Percentiles rank a stretch among this genome's conserved stretches.
Evolutionary conservation across 2,113 vertebrate species (phyloP).

Genomic region (Poeciliopsis occidentalis): DNA sequence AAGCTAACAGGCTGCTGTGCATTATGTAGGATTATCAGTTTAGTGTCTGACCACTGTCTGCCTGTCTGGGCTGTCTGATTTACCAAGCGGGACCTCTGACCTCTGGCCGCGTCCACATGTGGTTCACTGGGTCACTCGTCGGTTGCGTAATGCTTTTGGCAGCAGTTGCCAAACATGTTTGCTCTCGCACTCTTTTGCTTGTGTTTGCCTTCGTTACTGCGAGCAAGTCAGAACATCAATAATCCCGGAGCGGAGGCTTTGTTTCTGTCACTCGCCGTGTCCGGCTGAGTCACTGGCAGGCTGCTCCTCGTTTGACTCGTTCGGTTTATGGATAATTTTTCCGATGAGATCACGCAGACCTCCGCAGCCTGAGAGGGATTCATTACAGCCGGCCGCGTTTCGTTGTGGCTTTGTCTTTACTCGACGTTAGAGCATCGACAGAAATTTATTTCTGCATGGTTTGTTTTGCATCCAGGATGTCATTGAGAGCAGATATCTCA

Average conservation of each 20-base stretch:
- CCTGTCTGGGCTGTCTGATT: slow-evolving; percentile 48
- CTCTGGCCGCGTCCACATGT: slow-evolving; percentile 50
- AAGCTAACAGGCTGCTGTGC: neutral
- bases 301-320: slow-evolving; percentile 15
- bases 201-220: slow-evolving; percentile 2
- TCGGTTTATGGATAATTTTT: slow-evolving; percentile 41
- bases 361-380: slow-evolving; percentile 22
- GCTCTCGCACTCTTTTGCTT: neutral
- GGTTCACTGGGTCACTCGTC: slow-evolving; percentile 61
- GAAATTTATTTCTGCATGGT: slow-evolving; percentile 4
- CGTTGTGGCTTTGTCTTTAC: slow-evolving; percentile 30
- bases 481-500: neutral
- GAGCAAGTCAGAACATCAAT: slow-evolving; percentile 25
- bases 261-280: slow-evolving; percentile 28
- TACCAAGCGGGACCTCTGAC: slow-evolving; percentile 54
- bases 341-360: slow-evolving; percentile 35
- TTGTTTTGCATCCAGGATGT: slow-evolving; percentile 17
- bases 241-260: slow-evolving; percentile 29
- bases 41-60: slow-evolving; percentile 46
- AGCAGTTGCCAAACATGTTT: neutral
- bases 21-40: slow-evolving; percentile 18
- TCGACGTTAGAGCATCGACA: slow-evolving; percentile 13
- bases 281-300: slow-evolving; percentile 28
- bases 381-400: slow-evolving; percentile 25
- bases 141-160: slow-evolving; percentile 53